Conservation (phyloP, 2,113 vertebrate species). For the Trematocara unimaculatum region DNA sequence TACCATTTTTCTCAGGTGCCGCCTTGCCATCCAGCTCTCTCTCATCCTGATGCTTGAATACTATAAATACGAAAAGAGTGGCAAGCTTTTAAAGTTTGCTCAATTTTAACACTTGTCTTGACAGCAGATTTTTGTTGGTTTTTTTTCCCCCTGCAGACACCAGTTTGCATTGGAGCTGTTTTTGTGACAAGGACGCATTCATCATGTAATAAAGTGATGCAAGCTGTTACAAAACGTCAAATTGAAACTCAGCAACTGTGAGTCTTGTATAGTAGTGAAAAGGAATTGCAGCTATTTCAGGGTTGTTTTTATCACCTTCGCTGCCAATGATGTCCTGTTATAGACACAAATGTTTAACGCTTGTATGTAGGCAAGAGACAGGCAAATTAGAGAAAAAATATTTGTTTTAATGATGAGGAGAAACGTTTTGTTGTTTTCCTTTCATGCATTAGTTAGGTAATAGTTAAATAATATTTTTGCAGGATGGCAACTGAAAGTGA, state of each 20-base stretch:
- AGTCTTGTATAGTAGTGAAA: conserved; percentile 2
- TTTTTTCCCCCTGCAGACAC: neutral
- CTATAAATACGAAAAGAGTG: conserved; percentile 55
- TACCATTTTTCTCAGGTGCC: conserved; percentile 40
- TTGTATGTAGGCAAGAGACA: neutral
- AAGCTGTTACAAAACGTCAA: conserved; percentile 43
- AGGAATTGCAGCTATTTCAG: conserved; percentile 28
- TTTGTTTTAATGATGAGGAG: neutral
- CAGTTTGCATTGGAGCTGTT: conserved; percentile 53
- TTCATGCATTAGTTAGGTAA: neutral
- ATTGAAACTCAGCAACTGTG: conserved; percentile 42
- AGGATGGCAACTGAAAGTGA: neutral
- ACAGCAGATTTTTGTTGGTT: conserved; percentile 29
- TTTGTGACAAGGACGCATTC: conserved; percentile 64
- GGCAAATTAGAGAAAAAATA: neutral
- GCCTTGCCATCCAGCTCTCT: conserved; percentile 19
- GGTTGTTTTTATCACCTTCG: conserved; percentile 2
- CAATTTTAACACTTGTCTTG: conserved; percentile 43
- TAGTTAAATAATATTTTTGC: neutral
- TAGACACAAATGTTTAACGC: neutral
- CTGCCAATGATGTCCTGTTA: conserved; percentile 29
- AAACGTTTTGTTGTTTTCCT: neutral
- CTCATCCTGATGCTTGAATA: conserved; percentile 14
- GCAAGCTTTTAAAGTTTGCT: conserved; percentile 53
- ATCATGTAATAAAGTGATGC: conserved; percentile 69